Percentiles rank a stretch among this genome's conserved stretches.
These are phyloP conservation scores for Bedellia somnulentella DNA, from an alignment of 2,888 invertebrate species.

Conservation along the genomic window DNA sequence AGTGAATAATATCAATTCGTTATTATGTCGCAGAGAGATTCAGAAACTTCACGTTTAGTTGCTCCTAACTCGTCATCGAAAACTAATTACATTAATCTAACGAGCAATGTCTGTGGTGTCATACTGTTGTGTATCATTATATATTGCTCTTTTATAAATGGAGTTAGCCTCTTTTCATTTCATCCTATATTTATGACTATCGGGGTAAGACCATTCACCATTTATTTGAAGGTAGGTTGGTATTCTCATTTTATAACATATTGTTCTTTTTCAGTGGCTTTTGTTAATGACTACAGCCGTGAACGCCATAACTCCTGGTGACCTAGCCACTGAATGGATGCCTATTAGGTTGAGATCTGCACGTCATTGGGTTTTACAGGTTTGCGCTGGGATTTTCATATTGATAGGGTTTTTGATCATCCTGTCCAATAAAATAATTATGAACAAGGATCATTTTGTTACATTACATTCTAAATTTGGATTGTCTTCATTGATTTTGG, in stretches of 20 bases:
- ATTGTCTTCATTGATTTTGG: constrained; percentile 35
- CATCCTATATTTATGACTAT: constrained; percentile 48
- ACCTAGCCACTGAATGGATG: constrained; percentile 55
- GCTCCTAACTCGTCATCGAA: constrained; percentile 22
- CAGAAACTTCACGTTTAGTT: constrained; percentile 40
- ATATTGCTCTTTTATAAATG: constrained; percentile 36
- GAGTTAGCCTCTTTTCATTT: constrained; percentile 38
- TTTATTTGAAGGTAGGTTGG: background rate
- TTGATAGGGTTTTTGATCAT: constrained; percentile 39
- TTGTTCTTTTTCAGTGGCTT: constrained; percentile 37
- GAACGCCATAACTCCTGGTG: constrained; percentile 49
- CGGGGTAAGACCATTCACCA: constrained; percentile 44
- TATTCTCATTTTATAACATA: background rate
- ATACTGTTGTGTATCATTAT: constrained; percentile 29
- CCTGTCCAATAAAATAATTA: constrained; percentile 36
- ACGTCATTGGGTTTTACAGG: constrained; percentile 50
- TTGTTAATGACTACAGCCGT: constrained; percentile 48
- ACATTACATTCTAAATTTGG: constrained; percentile 47
- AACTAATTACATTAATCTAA: constrained; percentile 35
- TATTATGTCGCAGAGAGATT: too few relatives aligned
- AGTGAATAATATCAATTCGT: too few relatives aligned
- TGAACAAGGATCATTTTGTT: constrained; percentile 30
- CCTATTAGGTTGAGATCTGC: constrained; percentile 46
- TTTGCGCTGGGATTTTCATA: constrained; percentile 25
- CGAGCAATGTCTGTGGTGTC: constrained; percentile 33